phyloP scores from a whole-genome alignment of 2,888 invertebrate genomes.

The Thera britannica region DNA sequence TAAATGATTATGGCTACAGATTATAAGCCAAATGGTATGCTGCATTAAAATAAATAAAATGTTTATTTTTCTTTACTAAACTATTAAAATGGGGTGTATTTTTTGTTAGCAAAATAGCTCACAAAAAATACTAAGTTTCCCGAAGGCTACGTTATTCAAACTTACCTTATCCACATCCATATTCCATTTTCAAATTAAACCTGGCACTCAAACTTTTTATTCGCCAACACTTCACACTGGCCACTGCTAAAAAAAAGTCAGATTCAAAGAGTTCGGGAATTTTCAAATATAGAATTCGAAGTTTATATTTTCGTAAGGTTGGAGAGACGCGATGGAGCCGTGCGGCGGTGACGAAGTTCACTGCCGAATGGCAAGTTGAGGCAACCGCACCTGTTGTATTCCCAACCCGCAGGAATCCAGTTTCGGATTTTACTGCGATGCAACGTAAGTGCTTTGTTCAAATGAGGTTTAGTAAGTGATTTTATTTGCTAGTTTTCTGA shows the following conservation, averaged over 20 bases:
- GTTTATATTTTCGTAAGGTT: conserved; percentile 45
- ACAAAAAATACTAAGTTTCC: no score
- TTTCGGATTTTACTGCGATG: conserved; percentile 1
- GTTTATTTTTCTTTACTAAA: no score
- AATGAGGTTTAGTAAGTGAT: neutral
- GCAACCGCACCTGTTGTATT: conserved; percentile 69
- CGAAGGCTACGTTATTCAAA: neutral
- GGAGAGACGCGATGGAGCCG: conserved; percentile 45
- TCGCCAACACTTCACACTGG: conserved; percentile 19
- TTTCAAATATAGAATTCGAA: conserved; percentile 24
- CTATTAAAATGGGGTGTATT: no score
- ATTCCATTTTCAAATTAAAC: conserved; percentile 29
- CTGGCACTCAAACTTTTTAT: conserved; percentile 20
- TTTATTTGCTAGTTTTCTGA: neutral
- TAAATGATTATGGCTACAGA: neutral
- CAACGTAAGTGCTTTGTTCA: conserved; percentile 3
- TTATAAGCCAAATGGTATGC: no score
- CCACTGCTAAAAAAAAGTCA: conserved; percentile 24
- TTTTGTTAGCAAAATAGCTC: no score
- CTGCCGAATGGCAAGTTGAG: conserved; percentile 57
- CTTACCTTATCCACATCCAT: conserved; percentile 31
- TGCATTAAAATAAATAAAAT: no score
- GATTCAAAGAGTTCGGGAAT: conserved; percentile 9
- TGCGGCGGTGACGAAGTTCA: conserved; percentile 58
- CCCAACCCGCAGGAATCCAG: conserved; percentile 39